Evolutionary conservation across 2,888 invertebrate species (phyloP), one percentile per base, ranked within the genome.

Genomic region (Tillus elongatus): DNA sequence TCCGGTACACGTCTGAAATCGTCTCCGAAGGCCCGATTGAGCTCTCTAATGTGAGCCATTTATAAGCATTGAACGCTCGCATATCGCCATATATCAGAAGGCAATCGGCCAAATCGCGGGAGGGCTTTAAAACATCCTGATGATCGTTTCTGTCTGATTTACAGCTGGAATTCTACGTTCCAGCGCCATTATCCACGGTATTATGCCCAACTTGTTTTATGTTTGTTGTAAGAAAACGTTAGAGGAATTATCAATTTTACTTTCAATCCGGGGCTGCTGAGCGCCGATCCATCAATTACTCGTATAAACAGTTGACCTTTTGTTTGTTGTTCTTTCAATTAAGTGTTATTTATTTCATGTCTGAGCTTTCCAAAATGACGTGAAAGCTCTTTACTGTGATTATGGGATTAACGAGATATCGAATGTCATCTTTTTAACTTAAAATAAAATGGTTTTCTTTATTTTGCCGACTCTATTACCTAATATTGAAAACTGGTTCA

Each of bases 61-160:
- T 64, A 57, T 64, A 65, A 60, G 63, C 65, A 58, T 54, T 52
- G 60, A 57, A 54, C 56, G 58, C 51, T 53, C 58, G 56, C 58
- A 58, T 62, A 61, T 60, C 60, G 61, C 59, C 58, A 63, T 63
- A 63, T 64, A 62, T 62, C 61, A 63, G 61, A 58, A 63, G 56
- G 61, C 62, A 64, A 64, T 64, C 63, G 62, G 58, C 56, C 49
- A 54, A 58, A 57, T 63, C 64, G 54, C 65, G 52, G 53, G 64
- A 62, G 64, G 60, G 60, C 60, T 62, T 61, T 64, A 64, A 64
- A 66, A 63, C 64, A 64, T 63, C n/a, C n/a, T n/a, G n/a, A 19
- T 19, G 24, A 19, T 19, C 53, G 51, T 51, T 54, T 47, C 46
- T 47, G 47, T 45, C 52, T 62, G 63, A 63, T 63, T 63, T 63